Base-by-base conservation (phyloP, 2,797 vertebrate genomes). In the Galaxias olidus region DNA sequence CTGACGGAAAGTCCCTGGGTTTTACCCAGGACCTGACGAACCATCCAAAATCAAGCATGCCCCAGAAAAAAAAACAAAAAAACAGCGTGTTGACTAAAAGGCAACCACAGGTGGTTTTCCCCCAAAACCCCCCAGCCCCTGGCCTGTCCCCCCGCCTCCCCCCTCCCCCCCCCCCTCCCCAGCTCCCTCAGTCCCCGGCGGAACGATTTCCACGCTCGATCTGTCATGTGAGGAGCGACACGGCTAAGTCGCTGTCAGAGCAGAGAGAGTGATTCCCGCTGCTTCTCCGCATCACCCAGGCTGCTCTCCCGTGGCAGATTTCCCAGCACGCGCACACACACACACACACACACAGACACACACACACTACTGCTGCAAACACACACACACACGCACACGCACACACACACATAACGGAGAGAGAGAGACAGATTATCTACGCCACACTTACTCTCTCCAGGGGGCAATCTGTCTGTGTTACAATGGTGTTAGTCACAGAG, bases 391-490 rank as follows among this genome's bases (percentile, higher is more conserved):
- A 30, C 30, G 6, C 30, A 30, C 30, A 6, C 30, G 6, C 30
- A 68, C 54, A 73, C 66, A 64, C 41, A 65, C 58, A 66, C 58
- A 69, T 50, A 54, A 79, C 61, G 64, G 61, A 74, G 68, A 75
- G 70, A 76, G 60, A 73, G 77, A 81, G 85, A 85, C 78, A 68
- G 70, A 88, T 85, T 76, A 84, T 86, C 83, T 84, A 85, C 69
- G 78, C 67, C 79, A 81, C 71, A 82, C 72, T 73, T 79, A 52
- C 69, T 58, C 78, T 79, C 82, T 83, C 81, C 61, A 40, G 78
- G 73, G 83, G 64, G 63, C 73, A 73, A 82, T 90, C 82, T 62
- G 72, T 84, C 80, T 77, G 72, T 40, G 73, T 83, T 86, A 80
- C 59, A 72, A 68, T 58, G 66, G 70, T n/a, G 63, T 84, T 80